Base-by-base conservation (phyloP, 2,113 vertebrate genomes). In the Leucoraja erinaceus region DNA sequence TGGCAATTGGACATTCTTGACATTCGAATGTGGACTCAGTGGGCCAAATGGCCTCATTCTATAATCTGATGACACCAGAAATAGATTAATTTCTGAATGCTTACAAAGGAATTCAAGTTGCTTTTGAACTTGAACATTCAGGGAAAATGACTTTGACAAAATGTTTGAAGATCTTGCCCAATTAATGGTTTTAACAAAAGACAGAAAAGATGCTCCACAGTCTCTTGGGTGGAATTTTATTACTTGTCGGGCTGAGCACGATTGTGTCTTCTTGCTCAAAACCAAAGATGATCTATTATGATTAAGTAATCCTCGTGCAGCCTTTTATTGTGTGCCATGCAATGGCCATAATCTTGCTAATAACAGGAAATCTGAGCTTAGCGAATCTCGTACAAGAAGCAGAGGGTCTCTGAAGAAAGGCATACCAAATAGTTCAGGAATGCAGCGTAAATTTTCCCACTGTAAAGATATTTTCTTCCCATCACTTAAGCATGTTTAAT, bases 71-170 rank as follows among this genome's bases (percentile, higher is more conserved):
- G 66, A 9, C 66, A 68, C 66, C 66, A 68, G 11, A 68, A 68
- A 10, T 68, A 68, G 66, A 68, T 68, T 90, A 18, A 90, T 11
- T 90, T 68, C 61, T 68, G 22, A 54, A 28, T 83, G 22, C 56
- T 83, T 86, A 28, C 56, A 61, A 66, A 88, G 59, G 56, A 88
- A 88, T 86, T 31, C 28, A 63, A n/a, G 61, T 86, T 86, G 33
- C 12, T 88, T 88, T 18, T 18, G 59, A 33, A 66, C n/a, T 88
- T 77, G 28, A 22, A 86, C 2, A 61, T 25, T 61, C 28, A 11
- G 56, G 28, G 56, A 61, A 28, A 86, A 86, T 86, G 28, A 63
- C 28, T 56, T 83, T 86, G 56, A 86, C 25, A 86, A 77, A 77
- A 61, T 16, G 25, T 61, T 63, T 12, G 7, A 86, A 10, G 54